Base-by-base conservation (phyloP, 35 echinoderm and acorn worm genomes). In the Diadema setosum region DNA sequence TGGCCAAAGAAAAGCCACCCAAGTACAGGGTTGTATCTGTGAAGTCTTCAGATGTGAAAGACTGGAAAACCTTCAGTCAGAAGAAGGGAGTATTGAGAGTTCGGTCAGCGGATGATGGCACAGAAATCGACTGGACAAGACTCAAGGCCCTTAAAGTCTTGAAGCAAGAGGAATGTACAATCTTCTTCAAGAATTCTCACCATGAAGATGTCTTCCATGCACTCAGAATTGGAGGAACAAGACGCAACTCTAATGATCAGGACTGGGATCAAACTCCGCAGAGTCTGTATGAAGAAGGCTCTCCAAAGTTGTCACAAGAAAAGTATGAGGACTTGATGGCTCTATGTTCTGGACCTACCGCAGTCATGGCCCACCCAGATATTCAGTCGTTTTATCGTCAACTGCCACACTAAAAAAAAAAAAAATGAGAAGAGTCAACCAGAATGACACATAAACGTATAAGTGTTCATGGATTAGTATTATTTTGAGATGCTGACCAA, bases 361-460 rank as follows among this genome's bases (percentile, higher is more conserved):
- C 82, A 3, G 45, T 93, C 5, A 89, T 88, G 44, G 83, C 75
- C 40, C 80, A 89, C 23, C 91, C 91, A 12, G 86, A 93, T 42
- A 58, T 88, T 45, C 48, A 75, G 5, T 84, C 82, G 14, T 70
- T 70, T 43, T 50, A 93, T 88, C 85, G 49, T 0, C 34, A 83
- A 11, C 49, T 88, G 8, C 91, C 84, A 17, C 46, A 87, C 5
- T 88, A 92, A 34, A 58, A n/a, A 25, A 58, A 16, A 58, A 58
- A 25, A 58, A 58, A 58, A n/a, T n/a, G n/a, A n/a, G n/a, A n/a
- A n/a, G n/a, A n/a, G n/a, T n/a, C n/a, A n/a, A n/a, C n/a, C n/a
- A n/a, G n/a, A n/a, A n/a, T n/a, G n/a, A n/a, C n/a, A n/a, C n/a
- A n/a, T n/a, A n/a, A n/a, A n/a, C n/a, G n/a, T n/a, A n/a, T n/a